Conservation (phyloP, 2,797 vertebrate species). For the Selene dorsalis region DNA sequence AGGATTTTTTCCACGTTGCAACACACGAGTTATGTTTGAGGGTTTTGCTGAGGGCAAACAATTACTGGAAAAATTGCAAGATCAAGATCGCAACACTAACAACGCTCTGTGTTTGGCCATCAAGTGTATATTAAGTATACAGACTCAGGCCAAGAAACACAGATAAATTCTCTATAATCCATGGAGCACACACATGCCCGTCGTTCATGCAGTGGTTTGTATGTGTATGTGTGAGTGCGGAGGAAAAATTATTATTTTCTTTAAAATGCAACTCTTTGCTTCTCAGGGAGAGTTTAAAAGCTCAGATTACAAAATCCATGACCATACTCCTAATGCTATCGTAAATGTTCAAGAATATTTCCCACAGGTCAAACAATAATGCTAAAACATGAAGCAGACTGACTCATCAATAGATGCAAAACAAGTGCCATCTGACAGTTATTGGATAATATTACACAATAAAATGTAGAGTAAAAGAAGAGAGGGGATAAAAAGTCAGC, state of each 20-base stretch:
- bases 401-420: no score
- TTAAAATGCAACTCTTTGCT: not conserved
- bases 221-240: not conserved
- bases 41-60: slow-evolving; percentile 66
- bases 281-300: not conserved
- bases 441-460: no score
- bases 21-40: slow-evolving; percentile 65
- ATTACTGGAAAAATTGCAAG: slow-evolving; percentile 66
- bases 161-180: slow-evolving; percentile 1
- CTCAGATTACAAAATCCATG: not conserved
- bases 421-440: no score
- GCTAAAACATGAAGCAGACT: no score
- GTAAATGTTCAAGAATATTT: not conserved
- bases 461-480: no score
- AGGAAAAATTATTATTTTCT: no score
- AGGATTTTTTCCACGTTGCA: slow-evolving; percentile 64
- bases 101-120: slow-evolving; percentile 31
- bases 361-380: not conserved
- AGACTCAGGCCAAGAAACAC: slow-evolving; percentile 30
- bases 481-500: no score
- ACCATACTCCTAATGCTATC: not conserved
- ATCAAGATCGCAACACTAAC: slow-evolving; percentile 48
- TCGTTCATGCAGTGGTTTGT: slow-evolving; percentile 1
- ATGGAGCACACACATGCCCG: slow-evolving; percentile 1
- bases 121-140: slow-evolving; percentile 34